Conservation (phyloP, 1,140 invertebrate species). For the Papilio polytes region DNA sequence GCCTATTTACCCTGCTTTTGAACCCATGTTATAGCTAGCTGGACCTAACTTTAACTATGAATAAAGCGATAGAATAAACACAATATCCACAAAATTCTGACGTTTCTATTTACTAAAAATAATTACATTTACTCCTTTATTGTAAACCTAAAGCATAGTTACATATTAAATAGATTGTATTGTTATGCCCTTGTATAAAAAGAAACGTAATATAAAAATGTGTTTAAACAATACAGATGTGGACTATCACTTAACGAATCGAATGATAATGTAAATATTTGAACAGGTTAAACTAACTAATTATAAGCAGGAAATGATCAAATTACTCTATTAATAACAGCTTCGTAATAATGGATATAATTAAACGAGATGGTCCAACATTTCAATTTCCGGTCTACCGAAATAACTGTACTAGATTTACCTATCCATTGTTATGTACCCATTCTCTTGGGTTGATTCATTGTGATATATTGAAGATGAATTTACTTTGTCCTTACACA, state of each 20-base stretch:
- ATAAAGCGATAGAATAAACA: no score
- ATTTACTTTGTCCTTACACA: neutral
- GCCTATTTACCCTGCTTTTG: no score
- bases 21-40: no score
- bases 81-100: no score
- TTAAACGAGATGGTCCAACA: neutral
- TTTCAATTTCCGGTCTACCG: slow-evolving; percentile 4
- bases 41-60: no score
- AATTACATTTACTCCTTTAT: no score
- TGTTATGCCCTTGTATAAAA: no score
- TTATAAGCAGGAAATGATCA: neutral
- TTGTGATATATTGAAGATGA: neutral
- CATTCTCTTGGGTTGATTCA: neutral
- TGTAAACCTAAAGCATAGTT: no score
- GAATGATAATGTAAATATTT: neutral
- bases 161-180: no score
- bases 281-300: neutral
- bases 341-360: slow-evolving; percentile 1
- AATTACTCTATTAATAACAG: neutral
- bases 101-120: no score
- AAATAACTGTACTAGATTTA: neutral
- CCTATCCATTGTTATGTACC: neutral
- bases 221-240: neutral
- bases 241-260: neutral
- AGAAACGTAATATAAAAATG: neutral